phyloP scores from a whole-genome alignment of 2,797 vertebrate species.

The Tamandua tetradactyla region DNA sequence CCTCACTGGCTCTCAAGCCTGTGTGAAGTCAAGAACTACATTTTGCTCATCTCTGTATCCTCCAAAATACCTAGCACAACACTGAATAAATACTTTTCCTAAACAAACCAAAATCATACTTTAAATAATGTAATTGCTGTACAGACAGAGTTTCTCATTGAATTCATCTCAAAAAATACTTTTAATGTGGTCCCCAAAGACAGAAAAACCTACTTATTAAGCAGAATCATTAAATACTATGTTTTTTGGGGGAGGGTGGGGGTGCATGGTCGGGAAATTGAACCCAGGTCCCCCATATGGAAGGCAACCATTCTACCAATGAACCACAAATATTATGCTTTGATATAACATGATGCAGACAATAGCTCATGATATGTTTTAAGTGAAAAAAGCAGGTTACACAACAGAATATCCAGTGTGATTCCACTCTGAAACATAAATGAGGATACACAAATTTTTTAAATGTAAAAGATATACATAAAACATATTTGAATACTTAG shows the following conservation, averaged over 20 bases:
- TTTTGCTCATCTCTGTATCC: background rate
- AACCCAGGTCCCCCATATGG: too few relatives aligned
- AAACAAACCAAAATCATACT: background rate
- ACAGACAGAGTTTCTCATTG: background rate
- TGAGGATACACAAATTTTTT: background rate
- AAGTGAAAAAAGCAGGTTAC: background rate
- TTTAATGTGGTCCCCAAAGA: background rate
- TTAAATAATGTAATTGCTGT: background rate
- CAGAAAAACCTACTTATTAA: background rate
- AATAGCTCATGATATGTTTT: constrained; percentile 22
- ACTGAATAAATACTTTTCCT: background rate
- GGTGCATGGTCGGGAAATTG: too few relatives aligned
- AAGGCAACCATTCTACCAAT: too few relatives aligned
- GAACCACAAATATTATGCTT: too few relatives aligned
- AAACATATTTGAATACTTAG: background rate
- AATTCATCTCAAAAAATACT: background rate
- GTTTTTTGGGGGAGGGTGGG: too few relatives aligned
- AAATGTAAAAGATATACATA: background rate
- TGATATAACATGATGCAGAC: background rate
- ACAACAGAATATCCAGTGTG: background rate
- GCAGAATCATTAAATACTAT: background rate
- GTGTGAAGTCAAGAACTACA: background rate
- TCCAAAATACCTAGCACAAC: background rate
- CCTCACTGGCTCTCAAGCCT: background rate
- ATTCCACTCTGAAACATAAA: background rate